phyloP scores from a whole-genome alignment of 2,797 vertebrate species.

The Hephaestus fuliginosus region DNA sequence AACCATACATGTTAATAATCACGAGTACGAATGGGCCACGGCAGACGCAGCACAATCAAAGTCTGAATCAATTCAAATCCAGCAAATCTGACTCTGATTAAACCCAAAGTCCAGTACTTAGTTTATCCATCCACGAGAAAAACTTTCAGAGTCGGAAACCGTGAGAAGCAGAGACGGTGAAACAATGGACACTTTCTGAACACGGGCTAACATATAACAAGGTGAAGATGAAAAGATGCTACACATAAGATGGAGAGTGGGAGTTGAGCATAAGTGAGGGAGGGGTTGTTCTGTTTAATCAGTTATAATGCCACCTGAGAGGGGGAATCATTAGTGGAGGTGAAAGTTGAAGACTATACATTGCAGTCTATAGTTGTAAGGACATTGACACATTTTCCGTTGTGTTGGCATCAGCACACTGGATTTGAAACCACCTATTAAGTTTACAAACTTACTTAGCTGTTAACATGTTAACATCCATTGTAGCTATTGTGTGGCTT shows the following conservation, averaged over 20 bases:
- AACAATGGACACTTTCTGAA: slow-evolving; percentile 11
- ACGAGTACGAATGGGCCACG: neutral
- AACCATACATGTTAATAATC: slow-evolving; percentile 23
- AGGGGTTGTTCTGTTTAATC: slow-evolving; percentile 59
- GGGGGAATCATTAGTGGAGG: neutral
- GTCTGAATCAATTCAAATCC: neutral
- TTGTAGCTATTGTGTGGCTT: neutral
- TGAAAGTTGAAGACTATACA: neutral
- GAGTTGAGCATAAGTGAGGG: neutral
- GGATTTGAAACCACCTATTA: neutral
- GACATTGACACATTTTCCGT: neutral
- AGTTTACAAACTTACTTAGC: neutral
- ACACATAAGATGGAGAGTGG: neutral
- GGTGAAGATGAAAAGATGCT: slow-evolving; percentile 11
- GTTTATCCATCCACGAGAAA: neutral
- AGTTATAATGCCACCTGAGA: slow-evolving; percentile 38
- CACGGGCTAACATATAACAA: slow-evolving; percentile 2
- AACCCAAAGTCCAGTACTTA: slow-evolving; percentile 1
- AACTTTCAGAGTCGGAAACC: neutral
- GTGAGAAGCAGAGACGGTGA: neutral
- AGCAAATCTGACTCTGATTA: neutral
- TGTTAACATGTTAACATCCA: too few species aligned
- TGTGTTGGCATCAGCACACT: neutral
- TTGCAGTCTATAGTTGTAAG: neutral
- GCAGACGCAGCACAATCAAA: neutral